phyloP scores from a whole-genome alignment of 2,113 vertebrate species.

The Hyla sarda region DNA sequence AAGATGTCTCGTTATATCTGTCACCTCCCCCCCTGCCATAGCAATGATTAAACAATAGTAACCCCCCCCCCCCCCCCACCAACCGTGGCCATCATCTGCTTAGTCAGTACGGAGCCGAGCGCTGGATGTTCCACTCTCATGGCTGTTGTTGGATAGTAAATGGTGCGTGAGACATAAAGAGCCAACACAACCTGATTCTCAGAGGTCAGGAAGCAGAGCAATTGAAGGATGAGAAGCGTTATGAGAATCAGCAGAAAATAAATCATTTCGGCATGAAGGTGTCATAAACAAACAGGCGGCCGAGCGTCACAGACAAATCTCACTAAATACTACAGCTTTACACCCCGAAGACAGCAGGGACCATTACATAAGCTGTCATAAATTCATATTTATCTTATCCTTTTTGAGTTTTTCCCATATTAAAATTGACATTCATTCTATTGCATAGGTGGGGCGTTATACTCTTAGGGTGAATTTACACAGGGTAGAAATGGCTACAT shows the following conservation, averaged over 20 bases:
- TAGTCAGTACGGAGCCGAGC: conserved; percentile 1
- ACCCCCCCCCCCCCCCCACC: no score
- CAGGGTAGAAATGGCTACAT: no score
- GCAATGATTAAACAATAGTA: conserved; percentile 20
- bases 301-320: background rate
- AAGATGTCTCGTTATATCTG: background rate
- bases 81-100: background rate
- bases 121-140: conserved; percentile 28
- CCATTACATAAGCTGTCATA: background rate
- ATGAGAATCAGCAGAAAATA: conserved; percentile 36
- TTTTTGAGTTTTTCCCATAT: no score
- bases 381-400: no score
- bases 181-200: conserved; percentile 21
- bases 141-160: conserved; percentile 42
- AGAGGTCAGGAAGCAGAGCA: conserved; percentile 16
- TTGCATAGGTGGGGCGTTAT: no score
- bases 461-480: no score
- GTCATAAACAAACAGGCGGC: background rate
- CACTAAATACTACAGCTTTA: background rate
- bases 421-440: no score
- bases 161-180: conserved; percentile 40
- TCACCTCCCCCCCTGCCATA: background rate
- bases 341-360: no score
- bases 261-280: conserved; percentile 36
- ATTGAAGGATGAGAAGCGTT: conserved; percentile 39